Evolutionary conservation across 2,888 invertebrate species (phyloP).

Genomic region (Allolobophora icterica): DNA sequence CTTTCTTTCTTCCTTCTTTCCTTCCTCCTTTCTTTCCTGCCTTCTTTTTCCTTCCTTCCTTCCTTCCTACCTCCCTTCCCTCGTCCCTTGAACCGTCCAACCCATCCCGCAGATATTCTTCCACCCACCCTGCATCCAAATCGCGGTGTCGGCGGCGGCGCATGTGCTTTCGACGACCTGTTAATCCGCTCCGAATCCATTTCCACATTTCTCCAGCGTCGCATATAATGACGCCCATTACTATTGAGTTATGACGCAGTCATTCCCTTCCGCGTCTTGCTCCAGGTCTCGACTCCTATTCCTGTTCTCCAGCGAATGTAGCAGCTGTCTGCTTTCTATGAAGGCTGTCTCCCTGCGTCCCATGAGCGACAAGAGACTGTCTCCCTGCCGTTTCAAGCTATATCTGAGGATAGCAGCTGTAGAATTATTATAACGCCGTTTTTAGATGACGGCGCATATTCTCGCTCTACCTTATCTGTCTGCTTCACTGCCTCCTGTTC

Average conservation of each 20-base stretch:
- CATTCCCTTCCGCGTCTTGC: background rate
- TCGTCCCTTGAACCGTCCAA: too few species aligned
- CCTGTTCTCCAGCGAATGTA: background rate
- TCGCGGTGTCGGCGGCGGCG: background rate
- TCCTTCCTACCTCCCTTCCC: too few species aligned
- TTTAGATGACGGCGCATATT: too few species aligned
- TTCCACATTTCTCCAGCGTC: constrained; percentile 17
- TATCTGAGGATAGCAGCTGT: background rate
- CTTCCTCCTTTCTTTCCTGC: too few species aligned
- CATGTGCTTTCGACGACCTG: background rate
- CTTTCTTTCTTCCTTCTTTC: too few species aligned
- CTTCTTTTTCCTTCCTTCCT: too few species aligned
- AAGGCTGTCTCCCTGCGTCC: background rate
- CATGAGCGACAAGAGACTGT: background rate
- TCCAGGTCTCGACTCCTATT: background rate
- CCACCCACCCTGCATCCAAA: background rate
- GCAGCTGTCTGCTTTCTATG: background rate
- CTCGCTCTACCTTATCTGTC: too few species aligned
- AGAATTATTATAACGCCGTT: too few species aligned
- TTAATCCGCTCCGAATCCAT: background rate
- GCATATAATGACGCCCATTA: background rate
- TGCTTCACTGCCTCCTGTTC: too few species aligned
- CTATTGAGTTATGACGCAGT: background rate
- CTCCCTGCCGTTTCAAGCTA: background rate
- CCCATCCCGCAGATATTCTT: too few species aligned